A percentile compares a stretch with the other conserved stretches of the same genome.
Conservation (phyloP, 2,888 invertebrate species). For the Macrophya annulata region DNA sequence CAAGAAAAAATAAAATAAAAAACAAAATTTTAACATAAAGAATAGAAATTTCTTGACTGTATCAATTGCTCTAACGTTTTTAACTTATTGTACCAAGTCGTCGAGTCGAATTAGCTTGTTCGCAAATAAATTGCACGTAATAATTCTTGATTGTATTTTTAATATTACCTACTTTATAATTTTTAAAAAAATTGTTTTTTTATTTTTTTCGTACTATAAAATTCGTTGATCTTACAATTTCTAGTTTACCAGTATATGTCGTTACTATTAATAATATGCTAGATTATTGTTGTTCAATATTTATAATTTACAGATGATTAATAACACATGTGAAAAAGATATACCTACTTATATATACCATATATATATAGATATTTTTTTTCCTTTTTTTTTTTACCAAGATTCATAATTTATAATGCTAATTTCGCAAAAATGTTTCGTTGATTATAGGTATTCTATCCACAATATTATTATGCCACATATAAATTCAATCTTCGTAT, state of each 20-base stretch:
- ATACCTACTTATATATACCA: not conserved
- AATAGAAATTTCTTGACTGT: not conserved
- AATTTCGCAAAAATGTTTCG: too few relatives aligned
- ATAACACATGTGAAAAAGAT: not conserved
- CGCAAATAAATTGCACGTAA: conserved; percentile 8
- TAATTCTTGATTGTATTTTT: conserved; percentile 11
- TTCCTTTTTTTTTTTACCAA: too few relatives aligned
- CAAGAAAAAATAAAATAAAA: not conserved
- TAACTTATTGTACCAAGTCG: conserved; percentile 12
- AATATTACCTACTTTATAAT: too few relatives aligned
- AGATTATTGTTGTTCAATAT: conserved; percentile 22
- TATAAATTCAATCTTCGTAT: not conserved
- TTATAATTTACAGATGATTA: not conserved
- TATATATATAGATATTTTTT: not conserved
- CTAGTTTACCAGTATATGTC: not conserved
- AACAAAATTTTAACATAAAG: not conserved
- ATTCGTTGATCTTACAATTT: conserved; percentile 2
- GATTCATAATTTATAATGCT: too few relatives aligned
- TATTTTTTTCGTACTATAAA: not conserved
- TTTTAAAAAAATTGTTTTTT: too few relatives aligned
- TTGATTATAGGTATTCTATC: too few relatives aligned
- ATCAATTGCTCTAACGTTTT: conserved; percentile 4
- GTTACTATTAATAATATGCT: not conserved
- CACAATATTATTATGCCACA: too few relatives aligned
- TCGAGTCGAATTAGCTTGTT: not conserved